Percentiles rank a stretch among this genome's conserved stretches.
Conservation (phyloP, 2,113 vertebrate genomes). For the Morone chrysops region DNA sequence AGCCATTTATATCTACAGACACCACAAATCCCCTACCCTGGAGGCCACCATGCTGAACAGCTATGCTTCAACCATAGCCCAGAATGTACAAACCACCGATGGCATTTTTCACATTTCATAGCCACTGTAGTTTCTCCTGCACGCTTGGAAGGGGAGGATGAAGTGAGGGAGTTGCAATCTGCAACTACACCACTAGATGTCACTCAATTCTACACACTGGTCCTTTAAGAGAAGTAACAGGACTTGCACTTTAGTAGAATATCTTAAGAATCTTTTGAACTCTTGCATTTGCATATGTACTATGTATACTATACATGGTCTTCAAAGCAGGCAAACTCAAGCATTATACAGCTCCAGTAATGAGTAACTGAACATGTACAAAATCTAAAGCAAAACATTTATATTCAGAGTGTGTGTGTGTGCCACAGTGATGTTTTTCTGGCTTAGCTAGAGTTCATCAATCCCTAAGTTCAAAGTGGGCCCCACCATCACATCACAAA, state of each 20-base stretch:
- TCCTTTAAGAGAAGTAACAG: neutral
- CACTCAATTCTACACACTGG: too few species aligned
- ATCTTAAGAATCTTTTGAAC: neutral
- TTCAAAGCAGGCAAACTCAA: neutral
- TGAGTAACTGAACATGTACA: constrained; percentile 13
- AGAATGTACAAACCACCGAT: too few species aligned
- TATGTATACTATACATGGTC: neutral
- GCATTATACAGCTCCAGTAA: constrained; percentile 1
- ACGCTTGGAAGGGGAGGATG: too few species aligned
- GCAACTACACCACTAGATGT: too few species aligned
- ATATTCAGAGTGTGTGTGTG: constrained; percentile 26
- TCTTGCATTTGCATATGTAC: neutral
- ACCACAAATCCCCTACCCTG: too few species aligned
- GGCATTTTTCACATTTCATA: too few species aligned
- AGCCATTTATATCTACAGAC: too few species aligned
- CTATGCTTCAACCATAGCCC: too few species aligned
- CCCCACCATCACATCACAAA: constrained; percentile 60
- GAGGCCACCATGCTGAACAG: too few species aligned
- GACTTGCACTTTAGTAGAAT: neutral
- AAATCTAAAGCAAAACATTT: constrained; percentile 43
- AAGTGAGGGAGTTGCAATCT: too few species aligned
- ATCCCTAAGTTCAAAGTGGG: constrained; percentile 67
- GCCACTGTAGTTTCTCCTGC: too few species aligned
- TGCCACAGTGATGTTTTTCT: constrained; percentile 48
- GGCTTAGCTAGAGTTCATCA: constrained; percentile 57